These are phyloP conservation scores for Forbesichthys agassizii DNA, from an alignment of 2,113 vertebrate species.

Conservation along the genomic window DNA sequence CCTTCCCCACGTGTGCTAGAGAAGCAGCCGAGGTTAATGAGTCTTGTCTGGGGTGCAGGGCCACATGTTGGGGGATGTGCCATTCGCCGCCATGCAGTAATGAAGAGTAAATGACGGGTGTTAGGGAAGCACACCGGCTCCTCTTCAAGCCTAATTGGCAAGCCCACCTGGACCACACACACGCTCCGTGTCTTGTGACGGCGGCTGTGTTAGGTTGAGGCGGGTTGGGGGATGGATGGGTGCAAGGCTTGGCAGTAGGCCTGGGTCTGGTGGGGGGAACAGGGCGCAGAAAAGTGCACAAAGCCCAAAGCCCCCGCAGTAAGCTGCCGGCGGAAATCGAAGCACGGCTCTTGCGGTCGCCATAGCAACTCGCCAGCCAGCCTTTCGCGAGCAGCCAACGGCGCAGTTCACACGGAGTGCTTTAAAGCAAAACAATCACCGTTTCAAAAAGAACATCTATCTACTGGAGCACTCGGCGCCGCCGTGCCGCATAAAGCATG, in stretches of 20 bases:
- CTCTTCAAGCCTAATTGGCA: constrained; percentile 49
- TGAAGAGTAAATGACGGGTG: constrained; percentile 54
- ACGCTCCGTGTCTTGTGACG: constrained; percentile 10
- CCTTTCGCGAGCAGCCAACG: constrained; percentile 23
- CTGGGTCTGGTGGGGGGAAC: not conserved
- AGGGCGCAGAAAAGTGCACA: constrained; percentile 44
- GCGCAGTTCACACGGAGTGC: constrained; percentile 14
- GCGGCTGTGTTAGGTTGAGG: not conserved
- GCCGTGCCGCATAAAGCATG: not conserved
- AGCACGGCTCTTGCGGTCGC: constrained; percentile 57
- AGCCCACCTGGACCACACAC: constrained; percentile 43
- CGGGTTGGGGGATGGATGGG: constrained; percentile 4
- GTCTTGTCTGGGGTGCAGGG: constrained; percentile 17
- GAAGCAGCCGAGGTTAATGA: constrained; percentile 41
- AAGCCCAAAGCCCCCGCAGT: constrained; percentile 66
- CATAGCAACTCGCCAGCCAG: constrained; percentile 62
- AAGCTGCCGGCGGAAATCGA: constrained; percentile 63
- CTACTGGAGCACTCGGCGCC: not conserved
- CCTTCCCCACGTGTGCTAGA: constrained; percentile 20
- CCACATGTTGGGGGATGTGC: constrained; percentile 34
- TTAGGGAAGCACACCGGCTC: constrained; percentile 33
- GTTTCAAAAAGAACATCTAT: constrained; percentile 37
- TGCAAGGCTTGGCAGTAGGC: constrained; percentile 20
- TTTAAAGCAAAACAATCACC: constrained; percentile 46
- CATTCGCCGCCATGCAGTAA: constrained; percentile 36